These are phyloP conservation scores for Phoenicopterus ruber DNA, from an alignment of 2,113 vertebrate species.

Conservation along the genomic window DNA sequence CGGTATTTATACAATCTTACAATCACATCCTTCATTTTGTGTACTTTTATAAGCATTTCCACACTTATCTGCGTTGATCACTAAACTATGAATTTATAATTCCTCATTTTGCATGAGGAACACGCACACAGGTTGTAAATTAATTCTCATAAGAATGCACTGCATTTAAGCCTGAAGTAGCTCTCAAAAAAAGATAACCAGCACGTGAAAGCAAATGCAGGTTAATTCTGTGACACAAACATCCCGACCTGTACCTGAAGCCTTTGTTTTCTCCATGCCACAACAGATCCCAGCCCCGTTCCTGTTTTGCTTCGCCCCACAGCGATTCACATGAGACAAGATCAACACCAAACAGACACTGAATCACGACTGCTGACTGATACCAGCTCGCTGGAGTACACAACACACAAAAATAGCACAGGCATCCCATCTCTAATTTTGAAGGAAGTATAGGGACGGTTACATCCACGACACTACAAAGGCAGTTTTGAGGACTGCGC, in stretches of 20 bases:
- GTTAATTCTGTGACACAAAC: background rate
- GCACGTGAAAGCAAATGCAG: background rate
- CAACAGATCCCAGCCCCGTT: background rate
- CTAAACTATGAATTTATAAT: background rate
- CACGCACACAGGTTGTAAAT: rapidly evolving
- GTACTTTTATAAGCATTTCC: background rate
- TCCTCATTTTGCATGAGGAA: background rate
- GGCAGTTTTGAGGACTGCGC: background rate
- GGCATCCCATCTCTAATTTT: background rate
- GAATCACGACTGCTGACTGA: background rate
- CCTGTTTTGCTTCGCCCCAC: background rate
- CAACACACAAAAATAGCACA: background rate
- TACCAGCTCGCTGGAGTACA: background rate
- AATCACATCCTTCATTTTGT: background rate
- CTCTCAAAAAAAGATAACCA: background rate
- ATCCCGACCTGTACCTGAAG: background rate
- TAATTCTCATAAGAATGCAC: background rate
- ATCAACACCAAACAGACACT: background rate
- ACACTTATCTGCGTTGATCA: background rate
- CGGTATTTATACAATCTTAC: background rate
- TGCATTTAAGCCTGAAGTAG: background rate
- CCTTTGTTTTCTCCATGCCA: background rate
- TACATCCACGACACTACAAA: background rate
- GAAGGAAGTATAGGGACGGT: background rate
- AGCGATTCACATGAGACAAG: background rate